phyloP scores from a whole-genome alignment of 2,888 invertebrate genomes.

The Leptopilina syphax region DNA sequence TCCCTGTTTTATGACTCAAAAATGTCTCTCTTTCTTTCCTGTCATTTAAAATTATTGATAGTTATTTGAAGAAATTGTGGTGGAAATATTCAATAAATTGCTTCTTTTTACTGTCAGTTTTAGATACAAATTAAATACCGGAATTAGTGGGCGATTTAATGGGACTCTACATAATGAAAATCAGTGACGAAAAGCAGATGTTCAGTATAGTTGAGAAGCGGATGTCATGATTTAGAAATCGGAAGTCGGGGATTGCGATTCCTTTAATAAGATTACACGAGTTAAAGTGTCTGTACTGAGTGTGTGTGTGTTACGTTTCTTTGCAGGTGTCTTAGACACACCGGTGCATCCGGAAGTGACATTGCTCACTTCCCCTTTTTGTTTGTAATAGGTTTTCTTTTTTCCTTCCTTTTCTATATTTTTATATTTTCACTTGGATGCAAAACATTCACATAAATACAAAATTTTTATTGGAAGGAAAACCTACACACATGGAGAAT shows the following conservation, averaged over 20 bases:
- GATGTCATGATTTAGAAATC: conserved; percentile 31
- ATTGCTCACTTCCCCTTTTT: conserved; percentile 43
- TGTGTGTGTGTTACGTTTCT: conserved; percentile 21
- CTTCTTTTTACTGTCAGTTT: not conserved
- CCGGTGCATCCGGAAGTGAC: conserved; percentile 48
- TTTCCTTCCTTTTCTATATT: conserved; percentile 38
- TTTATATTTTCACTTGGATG: conserved; percentile 15
- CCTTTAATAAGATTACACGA: conserved; percentile 46
- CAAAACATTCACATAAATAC: not conserved
- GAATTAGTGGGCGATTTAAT: conserved; percentile 28
- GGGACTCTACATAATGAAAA: not conserved
- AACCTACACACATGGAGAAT: not conserved
- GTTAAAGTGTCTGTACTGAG: no score
- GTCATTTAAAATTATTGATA: no score
- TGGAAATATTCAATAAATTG: conserved; percentile 13
- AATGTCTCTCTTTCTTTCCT: no score
- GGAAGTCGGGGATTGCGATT: conserved; percentile 46
- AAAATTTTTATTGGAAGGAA: not conserved
- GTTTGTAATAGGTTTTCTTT: no score
- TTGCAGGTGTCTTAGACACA: conserved; percentile 47
- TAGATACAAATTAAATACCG: not conserved
- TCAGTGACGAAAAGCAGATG: conserved; percentile 31
- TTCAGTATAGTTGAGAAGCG: not conserved
- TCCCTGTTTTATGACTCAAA: no score
- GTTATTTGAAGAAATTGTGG: not conserved